Conservation (phyloP, 2,888 invertebrate species). For the Xanthia icteritia region DNA sequence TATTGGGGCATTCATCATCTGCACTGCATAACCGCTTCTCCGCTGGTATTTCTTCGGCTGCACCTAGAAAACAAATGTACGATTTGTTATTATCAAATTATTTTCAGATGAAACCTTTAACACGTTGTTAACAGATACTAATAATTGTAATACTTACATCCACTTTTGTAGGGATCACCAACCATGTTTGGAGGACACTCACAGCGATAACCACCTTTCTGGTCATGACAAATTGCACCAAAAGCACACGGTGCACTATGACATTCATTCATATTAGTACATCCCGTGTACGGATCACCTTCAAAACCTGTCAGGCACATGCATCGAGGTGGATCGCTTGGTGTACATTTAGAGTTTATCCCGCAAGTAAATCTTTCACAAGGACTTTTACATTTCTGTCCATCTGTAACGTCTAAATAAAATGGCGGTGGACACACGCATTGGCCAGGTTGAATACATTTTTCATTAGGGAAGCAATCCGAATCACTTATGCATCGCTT, state of each 20-base stretch:
- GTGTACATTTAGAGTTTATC: constrained; percentile 96
- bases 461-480: constrained; percentile 96
- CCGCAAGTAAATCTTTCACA: constrained; percentile 97
- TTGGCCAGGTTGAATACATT: constrained; percentile 97
- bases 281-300: constrained; percentile 96
- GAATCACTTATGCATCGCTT: constrained; percentile 95
- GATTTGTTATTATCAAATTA: constrained; percentile 1
- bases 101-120: constrained; percentile 5
- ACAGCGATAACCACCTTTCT: constrained; percentile 96
- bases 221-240: constrained; percentile 96
- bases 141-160: constrained; percentile 91
- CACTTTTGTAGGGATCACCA: constrained; percentile 96
- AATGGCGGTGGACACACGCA: constrained; percentile 98
- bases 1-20: constrained; percentile 95
- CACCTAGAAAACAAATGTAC: constrained; percentile 72
- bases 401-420: constrained; percentile 95
- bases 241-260: constrained; percentile 95
- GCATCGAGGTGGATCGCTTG: constrained; percentile 96
- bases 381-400: constrained; percentile 97
- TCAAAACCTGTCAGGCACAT: constrained; percentile 96
- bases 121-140: background rate
- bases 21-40: constrained; percentile 92
- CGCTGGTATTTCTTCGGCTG: constrained; percentile 82
- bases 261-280: constrained; percentile 96
- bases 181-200: constrained; percentile 95